Conservation (phyloP, 2,797 vertebrate species). For the Podarcis siculus region DNA sequence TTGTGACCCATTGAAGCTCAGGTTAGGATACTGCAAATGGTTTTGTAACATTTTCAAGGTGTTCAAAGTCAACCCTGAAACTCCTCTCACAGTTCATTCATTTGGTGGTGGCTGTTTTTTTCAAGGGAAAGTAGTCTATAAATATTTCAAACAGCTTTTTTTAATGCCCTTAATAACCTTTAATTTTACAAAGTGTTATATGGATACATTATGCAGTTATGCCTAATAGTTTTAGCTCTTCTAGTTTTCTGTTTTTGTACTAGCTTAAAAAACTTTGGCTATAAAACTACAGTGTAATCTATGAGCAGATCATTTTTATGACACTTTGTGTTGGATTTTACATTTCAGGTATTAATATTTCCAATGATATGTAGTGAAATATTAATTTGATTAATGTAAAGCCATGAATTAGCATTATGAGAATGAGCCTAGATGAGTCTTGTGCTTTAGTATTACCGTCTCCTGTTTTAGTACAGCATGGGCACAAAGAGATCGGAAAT, state of each 20-base stretch:
- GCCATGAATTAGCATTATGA: too few relatives aligned
- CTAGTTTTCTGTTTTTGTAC: not conserved
- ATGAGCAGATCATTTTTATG: not conserved
- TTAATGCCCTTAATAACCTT: not conserved
- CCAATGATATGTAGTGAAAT: not conserved
- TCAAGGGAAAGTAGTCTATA: not conserved
- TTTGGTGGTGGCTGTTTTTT: not conserved
- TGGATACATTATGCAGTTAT: not conserved
- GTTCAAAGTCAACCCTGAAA: not conserved
- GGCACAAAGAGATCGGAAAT: too few relatives aligned
- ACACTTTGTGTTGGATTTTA: not conserved
- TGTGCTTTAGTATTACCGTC: too few relatives aligned
- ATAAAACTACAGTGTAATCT: too few relatives aligned
- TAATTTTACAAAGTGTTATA: conserved; percentile 8
- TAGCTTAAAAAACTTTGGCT: too few relatives aligned
- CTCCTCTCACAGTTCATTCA: not conserved
- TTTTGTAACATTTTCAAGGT: not conserved
- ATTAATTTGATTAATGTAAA: not conserved
- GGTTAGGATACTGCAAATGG: not conserved
- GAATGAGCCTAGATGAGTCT: too few relatives aligned
- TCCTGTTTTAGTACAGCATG: too few relatives aligned
- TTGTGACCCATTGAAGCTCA: not conserved
- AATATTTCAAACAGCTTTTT: not conserved
- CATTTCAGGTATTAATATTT: not conserved
- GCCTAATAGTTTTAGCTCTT: not conserved